Evolutionary conservation across 2,888 invertebrate species (phyloP), one percentile per base, ranked within the genome.

Genomic region (Drosophila anomalipes): DNA sequence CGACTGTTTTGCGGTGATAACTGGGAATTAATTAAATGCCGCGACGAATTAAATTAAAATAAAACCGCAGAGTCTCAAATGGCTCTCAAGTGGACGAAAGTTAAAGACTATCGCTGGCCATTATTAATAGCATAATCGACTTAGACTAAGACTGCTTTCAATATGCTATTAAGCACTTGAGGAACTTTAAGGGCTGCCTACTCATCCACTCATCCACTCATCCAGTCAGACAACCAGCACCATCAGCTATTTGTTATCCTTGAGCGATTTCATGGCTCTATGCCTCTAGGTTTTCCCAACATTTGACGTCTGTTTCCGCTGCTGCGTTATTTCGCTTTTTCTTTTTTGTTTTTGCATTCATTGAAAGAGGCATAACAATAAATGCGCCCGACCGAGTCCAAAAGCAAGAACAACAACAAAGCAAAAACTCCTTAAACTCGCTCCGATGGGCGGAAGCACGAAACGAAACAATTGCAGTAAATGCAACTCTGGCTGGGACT

Each of bases 1-100:
- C 82, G 77, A 68, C 78, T 78, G 74, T 47, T 75, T 65, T 74
- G 87, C 68, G 90, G 86, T 84, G 91, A 92, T 92, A 92, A 91
- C 90, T 87, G 85, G 81, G 85, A 92, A 92, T 92, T 92, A 92
- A 92, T 92, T 92, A 91, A 91, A 91, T 84, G 86, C 77, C 76
- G 77, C 70, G 70, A 57, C 72, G 76, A 77, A 80, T 86, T 74
- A 82, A 85, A 79, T 82, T 86, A 77, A 84, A 86, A 77, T 73
- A 70, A 77, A 68, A 65, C 74, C 81, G 49, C 81, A 75, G 19
- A 51, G 63, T 65, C 65, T 56, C 71, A 60, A 68, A 69, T 70
- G 67, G 53, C 66, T 49, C 60, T 52, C 26, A 37, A 53, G 65
- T 74, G 61, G 37, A 22, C 39, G 33, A 59, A 41, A 51, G 44